Conservation (phyloP, 2,113 vertebrate species). For the Mobula birostris region DNA sequence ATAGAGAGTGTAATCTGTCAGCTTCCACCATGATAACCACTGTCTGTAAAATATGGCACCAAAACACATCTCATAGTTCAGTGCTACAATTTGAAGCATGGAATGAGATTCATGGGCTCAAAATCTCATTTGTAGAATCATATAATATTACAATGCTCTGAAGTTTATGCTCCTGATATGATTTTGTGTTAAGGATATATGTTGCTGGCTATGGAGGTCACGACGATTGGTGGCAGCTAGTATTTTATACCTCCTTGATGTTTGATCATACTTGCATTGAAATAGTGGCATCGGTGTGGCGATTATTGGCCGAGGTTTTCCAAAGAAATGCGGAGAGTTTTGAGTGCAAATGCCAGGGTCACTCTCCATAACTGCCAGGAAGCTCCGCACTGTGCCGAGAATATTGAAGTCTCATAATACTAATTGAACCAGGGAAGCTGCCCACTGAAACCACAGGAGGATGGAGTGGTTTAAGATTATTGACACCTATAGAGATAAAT, state of each 20-base stretch:
- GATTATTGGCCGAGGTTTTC: too few relatives aligned
- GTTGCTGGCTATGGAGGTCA: background rate
- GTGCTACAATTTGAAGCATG: background rate
- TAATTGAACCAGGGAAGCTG: too few relatives aligned
- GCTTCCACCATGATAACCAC: background rate
- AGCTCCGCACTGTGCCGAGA: too few relatives aligned
- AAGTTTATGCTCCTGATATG: background rate
- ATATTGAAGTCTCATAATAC: too few relatives aligned
- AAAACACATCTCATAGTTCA: constrained; percentile 8
- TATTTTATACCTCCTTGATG: background rate
- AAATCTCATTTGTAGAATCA: background rate
- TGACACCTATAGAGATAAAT: too few relatives aligned
- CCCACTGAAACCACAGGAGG: too few relatives aligned
- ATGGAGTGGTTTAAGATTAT: too few relatives aligned
- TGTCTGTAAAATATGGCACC: background rate
- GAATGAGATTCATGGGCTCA: constrained; percentile 4
- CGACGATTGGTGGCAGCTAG: background rate
- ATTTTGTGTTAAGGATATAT: background rate
- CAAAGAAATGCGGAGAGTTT: too few relatives aligned
- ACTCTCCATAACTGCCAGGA: too few relatives aligned
- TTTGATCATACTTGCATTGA: background rate
- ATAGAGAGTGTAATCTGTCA: background rate
- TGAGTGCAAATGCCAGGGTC: too few relatives aligned
- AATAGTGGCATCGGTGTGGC: background rate
- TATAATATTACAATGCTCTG: background rate